A percentile compares a stretch with the other conserved stretches of the same genome.
These are phyloP conservation scores for Coregonus clupeaformis DNA, from an alignment of 2,113 vertebrate species.

Conservation along the genomic window DNA sequence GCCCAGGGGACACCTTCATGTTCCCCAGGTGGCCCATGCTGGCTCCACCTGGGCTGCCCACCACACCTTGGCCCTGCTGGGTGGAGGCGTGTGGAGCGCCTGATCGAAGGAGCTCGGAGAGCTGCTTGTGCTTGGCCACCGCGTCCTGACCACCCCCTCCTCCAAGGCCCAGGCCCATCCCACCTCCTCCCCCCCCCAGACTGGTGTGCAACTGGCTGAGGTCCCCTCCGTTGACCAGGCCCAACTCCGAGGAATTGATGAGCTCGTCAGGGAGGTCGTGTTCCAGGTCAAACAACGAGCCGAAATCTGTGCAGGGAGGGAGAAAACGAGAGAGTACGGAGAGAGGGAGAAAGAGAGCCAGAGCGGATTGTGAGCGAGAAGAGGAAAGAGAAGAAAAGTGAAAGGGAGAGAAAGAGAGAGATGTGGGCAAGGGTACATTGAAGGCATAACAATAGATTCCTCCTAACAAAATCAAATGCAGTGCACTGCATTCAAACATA, in stretches of 20 bases:
- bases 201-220: constrained; percentile 90
- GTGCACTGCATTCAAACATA: neutral
- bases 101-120: constrained; percentile 92
- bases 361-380: neutral
- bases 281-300: constrained; percentile 95
- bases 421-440: neutral
- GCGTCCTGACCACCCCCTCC: constrained; percentile 82
- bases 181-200: constrained; percentile 78
- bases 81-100: constrained; percentile 73
- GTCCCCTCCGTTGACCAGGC: constrained; percentile 91
- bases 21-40: constrained; percentile 72
- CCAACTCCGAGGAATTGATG: constrained; percentile 90
- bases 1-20: constrained; percentile 71
- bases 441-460: neutral
- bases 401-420: too few species aligned
- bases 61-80: constrained; percentile 71
- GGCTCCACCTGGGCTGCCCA: constrained; percentile 70
- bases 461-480: neutral
- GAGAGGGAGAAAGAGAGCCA: constrained; percentile 4
- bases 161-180: constrained; percentile 71
- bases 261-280: constrained; percentile 97
- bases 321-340: constrained; percentile 30
- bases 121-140: constrained; percentile 97
- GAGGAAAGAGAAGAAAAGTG: neutral
- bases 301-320: constrained; percentile 82